Percentiles rank a stretch among this genome's conserved stretches.
These are phyloP conservation scores for Luperina testacea DNA, from an alignment of 2,888 invertebrate species.

Conservation along the genomic window DNA sequence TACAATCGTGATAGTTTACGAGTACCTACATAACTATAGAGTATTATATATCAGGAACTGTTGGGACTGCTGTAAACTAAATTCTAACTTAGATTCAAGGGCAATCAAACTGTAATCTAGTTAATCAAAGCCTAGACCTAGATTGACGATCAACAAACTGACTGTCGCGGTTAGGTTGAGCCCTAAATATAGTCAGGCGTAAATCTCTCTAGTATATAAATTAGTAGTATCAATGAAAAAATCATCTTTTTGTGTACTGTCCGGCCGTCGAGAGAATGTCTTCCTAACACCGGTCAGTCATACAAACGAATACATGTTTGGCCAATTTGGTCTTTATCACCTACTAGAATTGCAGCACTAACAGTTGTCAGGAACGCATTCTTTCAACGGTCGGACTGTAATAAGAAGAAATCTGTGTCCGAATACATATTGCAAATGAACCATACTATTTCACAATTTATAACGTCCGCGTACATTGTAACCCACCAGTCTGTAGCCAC, in stretches of 20 bases:
- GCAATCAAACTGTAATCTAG: slow-evolving; percentile 22
- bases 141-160: slow-evolving; percentile 28
- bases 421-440: background rate
- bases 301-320: background rate
- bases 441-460: background rate
- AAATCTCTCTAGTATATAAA: background rate
- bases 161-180: background rate
- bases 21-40: background rate
- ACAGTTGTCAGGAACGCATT: background rate
- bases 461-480: too few species aligned
- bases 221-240: background rate
- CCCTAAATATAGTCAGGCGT: background rate
- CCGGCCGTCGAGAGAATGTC: too few species aligned
- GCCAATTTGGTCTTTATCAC: background rate
- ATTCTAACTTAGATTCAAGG: slow-evolving; percentile 16
- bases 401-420: background rate
- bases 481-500: background rate
- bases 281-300: background rate
- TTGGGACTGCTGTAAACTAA: background rate
- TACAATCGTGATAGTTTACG: background rate
- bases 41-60: background rate
- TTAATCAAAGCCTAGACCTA: slow-evolving; percentile 27
- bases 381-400: background rate
- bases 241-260: too few species aligned
- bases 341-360: too few species aligned